Conservation (phyloP, 2,888 invertebrate species). For the Lycocerus yunnanus region DNA sequence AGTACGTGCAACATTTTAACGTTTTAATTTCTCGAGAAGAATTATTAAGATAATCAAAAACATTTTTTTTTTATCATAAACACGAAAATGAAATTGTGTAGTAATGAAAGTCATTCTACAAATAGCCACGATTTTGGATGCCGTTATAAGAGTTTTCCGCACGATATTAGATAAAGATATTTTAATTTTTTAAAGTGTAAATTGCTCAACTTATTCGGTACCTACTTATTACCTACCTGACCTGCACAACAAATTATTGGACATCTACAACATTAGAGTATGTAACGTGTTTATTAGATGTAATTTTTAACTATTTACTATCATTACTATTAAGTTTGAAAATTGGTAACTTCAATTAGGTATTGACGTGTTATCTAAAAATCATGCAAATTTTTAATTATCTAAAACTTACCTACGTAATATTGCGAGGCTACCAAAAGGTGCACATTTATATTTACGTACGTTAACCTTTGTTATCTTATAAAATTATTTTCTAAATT, state of each 20-base stretch:
- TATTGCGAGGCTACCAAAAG: background rate
- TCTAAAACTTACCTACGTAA: constrained; percentile 12
- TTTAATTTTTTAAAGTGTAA: background rate
- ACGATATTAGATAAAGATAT: too few species aligned
- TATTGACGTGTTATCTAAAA: background rate
- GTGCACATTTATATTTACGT: background rate
- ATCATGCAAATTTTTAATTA: background rate
- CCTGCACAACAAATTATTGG: background rate
- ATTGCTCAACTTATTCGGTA: background rate
- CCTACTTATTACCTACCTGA: background rate
- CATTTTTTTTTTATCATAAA: too few species aligned
- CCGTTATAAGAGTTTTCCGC: too few species aligned
- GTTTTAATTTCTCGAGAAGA: too few species aligned
- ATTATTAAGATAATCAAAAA: too few species aligned
- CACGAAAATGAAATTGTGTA: too few species aligned
- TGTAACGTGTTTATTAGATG: background rate
- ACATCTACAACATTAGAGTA: background rate
- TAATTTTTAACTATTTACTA: background rate
- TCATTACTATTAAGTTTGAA: background rate
- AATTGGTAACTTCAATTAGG: background rate
- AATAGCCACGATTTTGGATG: too few species aligned
- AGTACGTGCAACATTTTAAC: too few species aligned
- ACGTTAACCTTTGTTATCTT: background rate
- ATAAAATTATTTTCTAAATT: background rate
- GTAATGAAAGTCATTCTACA: too few species aligned